Evolutionary conservation across 2,888 invertebrate species (phyloP), one percentile per base, ranked within the genome.

Genomic region (Cosmia trapezina): DNA sequence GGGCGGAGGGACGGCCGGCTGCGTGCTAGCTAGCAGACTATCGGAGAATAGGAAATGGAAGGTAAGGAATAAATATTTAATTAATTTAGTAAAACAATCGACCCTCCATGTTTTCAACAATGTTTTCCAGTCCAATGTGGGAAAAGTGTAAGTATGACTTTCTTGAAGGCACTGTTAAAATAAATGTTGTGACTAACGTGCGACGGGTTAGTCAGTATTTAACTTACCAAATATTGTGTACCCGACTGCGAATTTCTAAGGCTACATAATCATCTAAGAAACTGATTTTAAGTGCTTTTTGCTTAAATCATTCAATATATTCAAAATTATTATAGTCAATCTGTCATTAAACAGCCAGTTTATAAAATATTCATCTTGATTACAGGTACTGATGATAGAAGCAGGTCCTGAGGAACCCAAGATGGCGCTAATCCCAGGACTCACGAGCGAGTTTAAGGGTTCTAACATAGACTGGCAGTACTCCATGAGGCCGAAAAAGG

Each of bases 31-130:
- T 2, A 96, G 96, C 82, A 88, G 96, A 41, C 83, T 96, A 12
- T 95, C 96, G 0, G 96, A 96, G 78, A 96, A 96, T 59, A 91
- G 89, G 41, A 94, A 93, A 82, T 96, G 96, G 96, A 95, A 90
- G 92, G 96, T 95, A 85, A 76, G n/a, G 43, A 12, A 63, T 49
- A 0, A 7, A 54, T 41, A 28, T 22, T 19, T 33, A 12, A 19
- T 51, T 19, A 7, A 19, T 59, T n/a, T 22, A 22, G 14, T n/a
- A 43, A 7, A 4, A 22, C 5, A 19, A 5, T 37, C 8, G 2
- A 6, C 8, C 12, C 4, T 37, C 2, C 17, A 41, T 22, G 6
- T 17, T 57, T 49, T 56, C 41, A 43, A 33, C 0, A 41, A 8
- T 12, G 12, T 37, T 45, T 17, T 37, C 17, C 8, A 22, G 22